Evolutionary conservation across 92 coral and sea anemone genomes (phyloP), one percentile per base, ranked within the genome.

Genomic region (Chrysogorgia sp.): DNA sequence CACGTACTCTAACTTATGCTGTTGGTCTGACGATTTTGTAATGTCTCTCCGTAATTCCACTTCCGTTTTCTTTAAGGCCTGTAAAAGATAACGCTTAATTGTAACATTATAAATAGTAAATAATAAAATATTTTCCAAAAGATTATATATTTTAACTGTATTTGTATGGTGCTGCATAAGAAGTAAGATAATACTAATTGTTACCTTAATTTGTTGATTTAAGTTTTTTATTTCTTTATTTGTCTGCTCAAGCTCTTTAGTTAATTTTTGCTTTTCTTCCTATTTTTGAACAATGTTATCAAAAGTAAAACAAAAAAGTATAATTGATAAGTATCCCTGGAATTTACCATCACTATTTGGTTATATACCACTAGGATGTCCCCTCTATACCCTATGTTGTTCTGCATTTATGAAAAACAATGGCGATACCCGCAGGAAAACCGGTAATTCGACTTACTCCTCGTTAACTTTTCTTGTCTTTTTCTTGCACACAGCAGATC

Each of bases 201-300:
- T 30, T 69, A 72, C 79, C 79, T 72, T 82, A 12, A 77, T 77
- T 57, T 89, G 85, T 41, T 83, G 82, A 55, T 83, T 67, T 56
- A 81, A 22, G 30, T 77, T 83, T 45, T 83, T 74, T 66, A 84
- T 77, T 49, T 66, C 69, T 34, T 77, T 57, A 56, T 62, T 68
- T 32, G 77, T 89, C 31, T 87, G 67, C 13, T 55, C 72, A 2
- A 90, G 66, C 20, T 84, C 75, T 14, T 76, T 81, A 37, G 21
- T 60, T 58, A 86, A 33, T 17, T 80, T 69, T 13, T 34, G 67
- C 26, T 74, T 76, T 62, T 79, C 86, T 24, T 61, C 86, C 93
- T 89, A 45, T 69, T 48, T 37, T 15, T 13, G 62, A n/a, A 13
- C 10, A 20, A 31, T 52, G 33, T 13, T 21, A 48, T 78, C 31